phyloP scores from a whole-genome alignment of 2,797 vertebrate species.

The Pseudochromis fuscus region DNA sequence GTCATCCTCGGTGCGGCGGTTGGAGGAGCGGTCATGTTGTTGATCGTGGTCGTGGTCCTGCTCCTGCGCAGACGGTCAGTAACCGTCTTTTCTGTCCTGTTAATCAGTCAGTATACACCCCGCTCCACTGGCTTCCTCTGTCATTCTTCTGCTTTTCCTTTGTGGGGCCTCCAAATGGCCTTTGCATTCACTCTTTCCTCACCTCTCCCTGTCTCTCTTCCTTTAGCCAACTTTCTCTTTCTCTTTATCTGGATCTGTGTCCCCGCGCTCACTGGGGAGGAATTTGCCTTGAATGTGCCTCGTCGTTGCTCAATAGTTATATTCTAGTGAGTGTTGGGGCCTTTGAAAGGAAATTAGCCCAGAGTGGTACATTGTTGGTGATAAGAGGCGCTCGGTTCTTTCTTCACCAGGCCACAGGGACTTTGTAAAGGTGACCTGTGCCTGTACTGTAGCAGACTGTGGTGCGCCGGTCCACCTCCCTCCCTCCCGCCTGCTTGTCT shows the following conservation, averaged over 20 bases:
- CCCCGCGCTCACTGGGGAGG: conserved; percentile 68
- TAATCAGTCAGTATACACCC: conserved; percentile 43
- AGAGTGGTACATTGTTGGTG: conserved; percentile 77
- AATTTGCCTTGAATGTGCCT: conserved; percentile 78
- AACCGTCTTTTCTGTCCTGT: conserved; percentile 30
- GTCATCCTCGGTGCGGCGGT: conserved; percentile 81
- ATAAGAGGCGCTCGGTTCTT: conserved; percentile 80
- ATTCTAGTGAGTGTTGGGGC: conserved; percentile 68
- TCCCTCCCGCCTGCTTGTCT: conserved; percentile 65
- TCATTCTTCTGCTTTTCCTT: conserved; percentile 72
- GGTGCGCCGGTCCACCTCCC: conserved; percentile 64
- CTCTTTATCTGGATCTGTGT: conserved; percentile 78
- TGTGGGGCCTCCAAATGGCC: conserved; percentile 73
- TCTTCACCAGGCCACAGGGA: conserved; percentile 67
- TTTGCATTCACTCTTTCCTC: conserved; percentile 73
- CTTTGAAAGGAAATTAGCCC: conserved; percentile 80
- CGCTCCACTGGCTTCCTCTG: conserved; percentile 66
- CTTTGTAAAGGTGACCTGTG: conserved; percentile 78
- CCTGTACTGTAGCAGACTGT: conserved; percentile 55
- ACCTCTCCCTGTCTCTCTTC: conserved; percentile 66
- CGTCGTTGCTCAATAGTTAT: conserved; percentile 76
- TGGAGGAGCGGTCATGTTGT: conserved; percentile 77
- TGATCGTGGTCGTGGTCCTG: conserved; percentile 81
- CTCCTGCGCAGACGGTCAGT: conserved; percentile 88
- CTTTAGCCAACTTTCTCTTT: conserved; percentile 67